A percentile compares a stretch with the other conserved stretches of the same genome.
phyloP scores from a whole-genome alignment of 1,140 invertebrate species.

The Atopsyche davidsoni region DNA sequence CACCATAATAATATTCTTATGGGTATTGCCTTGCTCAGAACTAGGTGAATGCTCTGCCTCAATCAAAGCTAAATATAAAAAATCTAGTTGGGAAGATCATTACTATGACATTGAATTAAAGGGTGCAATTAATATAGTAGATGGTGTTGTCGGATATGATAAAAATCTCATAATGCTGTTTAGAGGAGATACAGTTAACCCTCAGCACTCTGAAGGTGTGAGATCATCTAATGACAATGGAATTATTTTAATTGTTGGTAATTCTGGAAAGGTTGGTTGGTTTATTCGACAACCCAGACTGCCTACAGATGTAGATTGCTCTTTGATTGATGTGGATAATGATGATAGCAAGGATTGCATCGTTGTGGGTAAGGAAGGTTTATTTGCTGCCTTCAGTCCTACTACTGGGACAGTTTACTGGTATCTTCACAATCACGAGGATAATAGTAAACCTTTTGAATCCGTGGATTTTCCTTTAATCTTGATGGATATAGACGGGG shows the following conservation, averaged over 20 bases:
- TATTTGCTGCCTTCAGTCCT: slow-evolving; percentile 62
- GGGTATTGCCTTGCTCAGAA: slow-evolving; percentile 66
- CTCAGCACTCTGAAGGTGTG: slow-evolving; percentile 46
- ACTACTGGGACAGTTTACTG: slow-evolving; percentile 60
- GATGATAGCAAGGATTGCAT: slow-evolving; percentile 68
- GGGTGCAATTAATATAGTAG: slow-evolving; percentile 63
- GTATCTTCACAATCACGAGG: slow-evolving; percentile 53
- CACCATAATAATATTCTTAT: slow-evolving; percentile 65
- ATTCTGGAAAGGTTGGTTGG: slow-evolving; percentile 58
- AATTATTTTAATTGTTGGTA: slow-evolving; percentile 55
- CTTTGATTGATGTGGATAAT: slow-evolving; percentile 60
- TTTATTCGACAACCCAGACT: slow-evolving; percentile 55
- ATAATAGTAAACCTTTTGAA: slow-evolving; percentile 44
- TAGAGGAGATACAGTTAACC: slow-evolving; percentile 55
- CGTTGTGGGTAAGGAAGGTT: slow-evolving; percentile 60
- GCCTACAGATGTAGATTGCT: slow-evolving; percentile 63
- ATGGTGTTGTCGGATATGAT: slow-evolving; percentile 51
- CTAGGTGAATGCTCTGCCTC: slow-evolving; percentile 54
- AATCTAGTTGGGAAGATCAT: slow-evolving; percentile 62
- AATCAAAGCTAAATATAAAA: slow-evolving; percentile 46
- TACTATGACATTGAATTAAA: slow-evolving; percentile 66
- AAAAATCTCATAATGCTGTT: slow-evolving; percentile 66
- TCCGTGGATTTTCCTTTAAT: slow-evolving; percentile 61
- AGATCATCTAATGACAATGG: slow-evolving; percentile 49
- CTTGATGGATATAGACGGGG: slow-evolving; percentile 64